phyloP scores from a whole-genome alignment of 2,888 invertebrate genomes.

The Sclerodermus sp. region DNA sequence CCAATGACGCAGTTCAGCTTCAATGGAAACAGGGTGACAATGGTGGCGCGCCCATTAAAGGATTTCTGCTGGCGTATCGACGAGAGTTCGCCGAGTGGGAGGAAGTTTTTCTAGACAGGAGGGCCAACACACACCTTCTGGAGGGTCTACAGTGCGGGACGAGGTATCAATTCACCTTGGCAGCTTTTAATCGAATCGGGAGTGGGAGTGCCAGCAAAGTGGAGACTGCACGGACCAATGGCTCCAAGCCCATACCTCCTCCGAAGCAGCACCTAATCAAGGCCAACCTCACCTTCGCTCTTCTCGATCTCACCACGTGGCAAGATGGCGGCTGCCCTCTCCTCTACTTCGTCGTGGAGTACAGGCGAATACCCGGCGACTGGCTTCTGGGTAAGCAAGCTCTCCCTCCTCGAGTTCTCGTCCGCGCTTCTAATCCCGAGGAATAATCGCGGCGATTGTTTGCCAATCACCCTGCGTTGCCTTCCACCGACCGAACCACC shows the following conservation, averaged over 20 bases:
- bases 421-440: too few relatives aligned
- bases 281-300: conserved; percentile 54
- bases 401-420: too few relatives aligned
- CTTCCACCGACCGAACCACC: too few relatives aligned
- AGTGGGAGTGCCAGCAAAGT: conserved; percentile 55
- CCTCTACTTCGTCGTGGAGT: conserved; percentile 56
- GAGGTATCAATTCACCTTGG: conserved; percentile 54
- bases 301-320: conserved; percentile 56
- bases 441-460: too few relatives aligned
- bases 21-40: conserved; percentile 63
- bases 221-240: conserved; percentile 54
- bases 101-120: conserved; percentile 60
- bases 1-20: conserved; percentile 61
- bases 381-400: conserved; percentile 48
- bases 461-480: too few relatives aligned
- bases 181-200: conserved; percentile 57
- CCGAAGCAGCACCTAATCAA: conserved; percentile 51
- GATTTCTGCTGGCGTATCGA: conserved; percentile 61
- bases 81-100: conserved; percentile 63
- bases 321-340: conserved; percentile 57
- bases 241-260: conserved; percentile 52
- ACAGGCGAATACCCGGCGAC: conserved; percentile 47
- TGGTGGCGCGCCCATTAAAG: conserved; percentile 61
- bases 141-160: conserved; percentile 55
- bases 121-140: conserved; percentile 53